Evolutionary conservation across 2,888 invertebrate species (phyloP).

Genomic region (Adelognathus sp.): DNA sequence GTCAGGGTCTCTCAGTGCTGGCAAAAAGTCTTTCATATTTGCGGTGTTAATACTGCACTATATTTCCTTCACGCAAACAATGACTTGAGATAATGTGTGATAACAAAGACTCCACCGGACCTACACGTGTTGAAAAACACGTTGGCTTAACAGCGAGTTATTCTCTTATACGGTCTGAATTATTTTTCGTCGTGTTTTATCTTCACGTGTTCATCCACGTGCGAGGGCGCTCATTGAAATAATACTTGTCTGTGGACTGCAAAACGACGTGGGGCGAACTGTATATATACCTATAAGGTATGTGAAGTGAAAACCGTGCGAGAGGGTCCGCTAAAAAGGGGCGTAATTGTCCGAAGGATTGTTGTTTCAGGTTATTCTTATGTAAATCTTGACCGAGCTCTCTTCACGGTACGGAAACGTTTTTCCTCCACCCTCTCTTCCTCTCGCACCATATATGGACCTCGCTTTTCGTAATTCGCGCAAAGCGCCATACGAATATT

Average conservation of each 20-base stretch:
- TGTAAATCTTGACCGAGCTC: conserved; percentile 78
- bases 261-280: conserved; percentile 18
- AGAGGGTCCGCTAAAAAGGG: conserved; percentile 70
- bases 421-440: not conserved
- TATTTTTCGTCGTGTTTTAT: conserved; percentile 32
- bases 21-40: not conserved
- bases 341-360: conserved; percentile 78
- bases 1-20: too few species aligned
- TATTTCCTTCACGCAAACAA: conserved; percentile 30
- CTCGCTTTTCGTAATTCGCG: conserved; percentile 18
- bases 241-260: conserved; percentile 70
- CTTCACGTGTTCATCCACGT: conserved; percentile 38
- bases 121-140: conserved; percentile 45
- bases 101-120: conserved; percentile 27
- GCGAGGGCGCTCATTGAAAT: conserved; percentile 69
- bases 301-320: conserved; percentile 32
- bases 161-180: not conserved
- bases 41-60: not conserved
- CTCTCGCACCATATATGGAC: not conserved
- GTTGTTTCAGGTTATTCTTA: conserved; percentile 79
- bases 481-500: conserved; percentile 69
- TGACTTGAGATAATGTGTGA: conserved; percentile 31
- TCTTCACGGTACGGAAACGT: not conserved
- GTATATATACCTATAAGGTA: too few species aligned
- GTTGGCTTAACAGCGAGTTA: not conserved